Base-by-base conservation (phyloP, 64 coral and sea anemone genomes). In the Dendrophyllia cribrosa region DNA sequence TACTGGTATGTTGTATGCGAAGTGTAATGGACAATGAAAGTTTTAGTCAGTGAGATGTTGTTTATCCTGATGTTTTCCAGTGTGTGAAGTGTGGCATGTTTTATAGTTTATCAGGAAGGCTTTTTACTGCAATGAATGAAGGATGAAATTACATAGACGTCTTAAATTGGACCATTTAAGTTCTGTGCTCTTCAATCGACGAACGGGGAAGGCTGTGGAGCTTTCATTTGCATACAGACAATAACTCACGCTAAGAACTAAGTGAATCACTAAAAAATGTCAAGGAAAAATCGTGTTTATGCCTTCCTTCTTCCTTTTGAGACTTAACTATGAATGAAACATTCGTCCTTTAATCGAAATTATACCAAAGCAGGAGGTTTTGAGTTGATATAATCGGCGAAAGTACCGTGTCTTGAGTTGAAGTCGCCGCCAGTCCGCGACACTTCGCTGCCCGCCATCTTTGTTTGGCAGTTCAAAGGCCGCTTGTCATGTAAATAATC, bases 381-480 rank as follows among this genome's bases (percentile, higher is more conserved):
- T 17, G 10, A 6, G 44, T 3, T 44, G 17, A 13, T 22, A 15
- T 23, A 46, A 65, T 46, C 20, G 44, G 34, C 59, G 10, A 24
- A 62, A 66, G 17, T 13, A 23, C 60, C 45, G 44, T 0, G 43
- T 66, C 67, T 68, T 61, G 45, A 82, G 60, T 16, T 4, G 34
- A 82, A 82, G 23, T 47, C 26, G 7, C 7, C 20, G 50, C 16
- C 8, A 44, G 6, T 19, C 3, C 58, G 60, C 23, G 9, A 82
- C 59, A 48, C 17, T 46, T 48, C 7, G 43, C 43, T 48, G 53
- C 2, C 80, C 80, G 80, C 80, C 60, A 66, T 84, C 43, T 66
- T 84, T 84, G 80, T 67, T 84, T 51, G 60, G 80, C 62, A 68
- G 7, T 53, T 56, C 77, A 13, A 52, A 78, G 47, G 77, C 43